phyloP scores from a whole-genome alignment of 2,888 invertebrate genomes.

The Lasioglossum zephyrum region DNA sequence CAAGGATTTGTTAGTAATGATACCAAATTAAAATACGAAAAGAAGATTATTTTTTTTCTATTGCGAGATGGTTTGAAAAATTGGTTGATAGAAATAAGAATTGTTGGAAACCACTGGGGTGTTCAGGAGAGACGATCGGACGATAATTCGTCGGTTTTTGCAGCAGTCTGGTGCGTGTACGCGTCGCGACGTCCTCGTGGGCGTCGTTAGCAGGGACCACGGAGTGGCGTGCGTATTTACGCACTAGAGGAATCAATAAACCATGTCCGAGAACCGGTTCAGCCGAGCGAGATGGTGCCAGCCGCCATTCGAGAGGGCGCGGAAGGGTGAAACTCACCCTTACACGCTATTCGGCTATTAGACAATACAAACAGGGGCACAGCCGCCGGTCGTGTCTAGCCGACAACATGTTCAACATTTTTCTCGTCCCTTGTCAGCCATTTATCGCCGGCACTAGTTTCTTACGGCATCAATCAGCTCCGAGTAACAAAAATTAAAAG shows the following conservation, averaged over 20 bases:
- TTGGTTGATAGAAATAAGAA: background rate
- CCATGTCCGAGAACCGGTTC: conserved; percentile 72
- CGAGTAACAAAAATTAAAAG: background rate
- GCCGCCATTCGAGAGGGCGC: conserved; percentile 52
- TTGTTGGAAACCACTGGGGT: background rate
- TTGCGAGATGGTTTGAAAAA: background rate
- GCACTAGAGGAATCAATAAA: conserved; percentile 77
- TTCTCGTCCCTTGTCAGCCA: background rate
- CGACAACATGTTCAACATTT: conserved; percentile 42
- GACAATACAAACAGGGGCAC: conserved; percentile 72
- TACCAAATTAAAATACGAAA: too few relatives aligned
- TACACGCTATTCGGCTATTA: conserved; percentile 75
- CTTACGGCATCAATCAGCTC: background rate
- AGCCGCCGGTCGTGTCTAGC: conserved; percentile 46
- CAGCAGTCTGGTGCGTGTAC: conserved; percentile 33
- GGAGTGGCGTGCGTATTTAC: conserved; percentile 73
- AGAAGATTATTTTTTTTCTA: background rate
- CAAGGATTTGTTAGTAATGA: too few relatives aligned
- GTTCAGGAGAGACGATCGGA: conserved; percentile 24
- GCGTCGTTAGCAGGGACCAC: conserved; percentile 67
- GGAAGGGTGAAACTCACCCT: conserved; percentile 63
- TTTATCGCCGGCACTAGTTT: background rate
- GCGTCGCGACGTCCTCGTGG: conserved; percentile 59
- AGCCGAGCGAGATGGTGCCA: conserved; percentile 60
- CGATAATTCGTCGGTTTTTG: conserved; percentile 63